Base-by-base conservation (phyloP, 2,113 vertebrate species). In the Microtus pennsylvanicus region DNA sequence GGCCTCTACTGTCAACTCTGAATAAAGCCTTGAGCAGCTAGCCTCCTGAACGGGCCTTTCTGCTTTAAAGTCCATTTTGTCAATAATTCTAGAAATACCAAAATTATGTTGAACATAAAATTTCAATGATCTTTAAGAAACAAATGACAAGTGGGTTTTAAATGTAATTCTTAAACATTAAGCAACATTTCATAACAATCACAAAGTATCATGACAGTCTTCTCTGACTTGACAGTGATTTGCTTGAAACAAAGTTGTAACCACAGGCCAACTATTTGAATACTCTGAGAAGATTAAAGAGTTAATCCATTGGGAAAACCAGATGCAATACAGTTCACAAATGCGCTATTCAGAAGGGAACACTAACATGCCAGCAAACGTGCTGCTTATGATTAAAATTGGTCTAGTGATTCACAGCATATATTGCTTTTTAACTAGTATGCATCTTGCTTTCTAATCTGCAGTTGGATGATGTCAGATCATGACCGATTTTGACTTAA, bases 201-300 rank as follows among this genome's bases (percentile, higher is more conserved):
- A 22, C 21, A 35, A 63, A 22, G 21, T 76, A 11, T 90, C 58
- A 85, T 35, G 93, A 94, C 75, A 91, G 21, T 26, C 38, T 47
- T 67, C 47, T 85, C 77, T 75, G 45, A 13, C 65, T 94, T 74
- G 24, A 19, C 26, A 91, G 65, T 74, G 81, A 75, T 33, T 95
- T 92, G 47, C 74, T 93, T 94, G 77, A 81, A 94, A 94, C 50
- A 90, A 97, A 93, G 86, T 77, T 50, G 89, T 22, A 91, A 74
- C 76, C 63, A 89, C 0, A 22, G n/a, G 72, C 95, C 92, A 97
- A 94, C 94, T 95, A 93, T 90, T 97, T 95, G 87, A 96, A 92
- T 82, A 90, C 90, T 70, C 83, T 89, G 87, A 97, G 94, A 96
- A 95, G 95, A 97, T 96, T 97, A 95, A 86, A 90, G 72, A 89